Evolutionary conservation across 2,888 invertebrate species (phyloP).

Genomic region (Actias luna): DNA sequence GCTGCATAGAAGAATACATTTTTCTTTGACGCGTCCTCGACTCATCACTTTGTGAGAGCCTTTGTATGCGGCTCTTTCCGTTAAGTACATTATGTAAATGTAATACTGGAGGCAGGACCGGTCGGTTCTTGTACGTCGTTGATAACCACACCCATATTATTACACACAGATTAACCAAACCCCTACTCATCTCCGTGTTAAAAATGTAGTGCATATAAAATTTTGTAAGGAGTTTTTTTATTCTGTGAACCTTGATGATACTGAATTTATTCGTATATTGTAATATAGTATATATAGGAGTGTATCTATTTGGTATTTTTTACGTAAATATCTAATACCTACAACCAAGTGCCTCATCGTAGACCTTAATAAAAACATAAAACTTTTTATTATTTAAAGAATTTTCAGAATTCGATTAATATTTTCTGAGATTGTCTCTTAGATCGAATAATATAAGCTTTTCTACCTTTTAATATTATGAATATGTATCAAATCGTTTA

Average conservation of each 20-base stretch:
- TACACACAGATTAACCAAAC: slow-evolving; percentile 24
- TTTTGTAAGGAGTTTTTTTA: not conserved
- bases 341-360: too few relatives aligned
- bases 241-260: not conserved
- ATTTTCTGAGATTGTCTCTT: too few relatives aligned
- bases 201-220: not conserved
- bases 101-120: slow-evolving; percentile 68
- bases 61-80: slow-evolving; percentile 67
- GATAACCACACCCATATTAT: slow-evolving; percentile 65
- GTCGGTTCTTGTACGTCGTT: slow-evolving; percentile 53
- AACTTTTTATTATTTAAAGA: too few relatives aligned
- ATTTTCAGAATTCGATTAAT: too few relatives aligned
- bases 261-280: too few relatives aligned
- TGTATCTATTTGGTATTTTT: too few relatives aligned
- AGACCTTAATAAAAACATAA: too few relatives aligned
- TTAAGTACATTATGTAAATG: slow-evolving; percentile 77
- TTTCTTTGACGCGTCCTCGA: slow-evolving; percentile 50
- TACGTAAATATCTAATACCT: too few relatives aligned
- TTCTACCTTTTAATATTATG: too few relatives aligned
- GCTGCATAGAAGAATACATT: slow-evolving; percentile 51
- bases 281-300: too few relatives aligned
- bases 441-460: too few relatives aligned
- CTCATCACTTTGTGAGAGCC: slow-evolving; percentile 64
- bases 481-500: too few relatives aligned
- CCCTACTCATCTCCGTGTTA: not conserved